phyloP scores from a whole-genome alignment of 2,888 invertebrate genomes.

The Archips xylosteana region DNA sequence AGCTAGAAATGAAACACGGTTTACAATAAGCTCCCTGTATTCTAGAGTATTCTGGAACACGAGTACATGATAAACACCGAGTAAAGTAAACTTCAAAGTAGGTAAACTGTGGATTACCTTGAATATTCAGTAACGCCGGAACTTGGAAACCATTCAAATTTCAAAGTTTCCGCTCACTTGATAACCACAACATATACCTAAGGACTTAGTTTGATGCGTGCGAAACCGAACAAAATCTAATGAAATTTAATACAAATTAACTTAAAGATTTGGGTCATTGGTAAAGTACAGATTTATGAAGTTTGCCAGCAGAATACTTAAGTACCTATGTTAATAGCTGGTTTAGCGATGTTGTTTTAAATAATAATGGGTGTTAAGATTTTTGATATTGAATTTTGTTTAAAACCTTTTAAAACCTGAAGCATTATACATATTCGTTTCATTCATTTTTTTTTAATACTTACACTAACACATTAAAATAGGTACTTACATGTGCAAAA shows the following conservation, averaged over 20 bases:
- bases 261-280: background rate
- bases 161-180: background rate
- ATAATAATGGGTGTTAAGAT: too few relatives aligned
- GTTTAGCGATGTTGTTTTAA: too few relatives aligned
- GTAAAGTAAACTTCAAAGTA: conserved; percentile 3
- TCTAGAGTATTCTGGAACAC: too few relatives aligned
- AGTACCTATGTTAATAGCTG: too few relatives aligned
- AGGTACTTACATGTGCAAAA: too few relatives aligned
- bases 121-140: background rate
- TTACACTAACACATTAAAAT: too few relatives aligned
- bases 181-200: background rate
- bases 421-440: too few relatives aligned
- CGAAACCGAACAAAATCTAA: background rate
- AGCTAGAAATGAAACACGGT: too few relatives aligned
- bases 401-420: too few relatives aligned
- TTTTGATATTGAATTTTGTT: too few relatives aligned
- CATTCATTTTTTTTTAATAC: too few relatives aligned
- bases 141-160: conserved; percentile 6
- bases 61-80: background rate
- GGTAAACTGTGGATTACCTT: background rate
- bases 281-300: background rate
- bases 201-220: background rate
- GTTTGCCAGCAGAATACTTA: background rate
- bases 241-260: background rate
- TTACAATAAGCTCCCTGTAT: too few relatives aligned